Conservation (phyloP, 30 jellyfish, hydroid and myxozoan species). For the Aurelia coerulea region DNA sequence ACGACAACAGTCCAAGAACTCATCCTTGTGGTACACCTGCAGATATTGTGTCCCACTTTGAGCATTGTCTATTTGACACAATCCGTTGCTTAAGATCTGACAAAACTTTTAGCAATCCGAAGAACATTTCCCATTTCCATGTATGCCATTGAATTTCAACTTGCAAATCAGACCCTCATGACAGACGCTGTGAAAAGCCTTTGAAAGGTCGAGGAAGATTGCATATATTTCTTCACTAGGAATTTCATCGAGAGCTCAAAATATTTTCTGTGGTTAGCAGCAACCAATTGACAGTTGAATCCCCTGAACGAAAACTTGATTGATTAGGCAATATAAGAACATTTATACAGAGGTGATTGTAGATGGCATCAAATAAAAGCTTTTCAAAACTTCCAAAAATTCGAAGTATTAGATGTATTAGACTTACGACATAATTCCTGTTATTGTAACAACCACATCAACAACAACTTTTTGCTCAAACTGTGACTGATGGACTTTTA, state of each 20-base stretch:
- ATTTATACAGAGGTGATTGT: background rate
- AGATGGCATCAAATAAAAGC: no score
- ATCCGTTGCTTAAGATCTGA: constrained; percentile 43
- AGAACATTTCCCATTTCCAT: constrained; percentile 3
- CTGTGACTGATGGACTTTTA: no score
- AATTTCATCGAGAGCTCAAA: constrained; percentile 11
- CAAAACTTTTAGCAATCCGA: background rate
- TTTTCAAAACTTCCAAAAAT: no score
- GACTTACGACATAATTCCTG: no score
- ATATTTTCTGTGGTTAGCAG: constrained; percentile 5
- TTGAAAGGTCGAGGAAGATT: constrained; percentile 13
- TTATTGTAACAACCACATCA: no score
- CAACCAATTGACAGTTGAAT: constrained; percentile 19
- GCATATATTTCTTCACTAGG: constrained; percentile 32
- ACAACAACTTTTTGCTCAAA: no score
- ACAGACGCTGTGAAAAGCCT: background rate
- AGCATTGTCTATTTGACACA: constrained; percentile 18
- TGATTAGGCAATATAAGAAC: constrained; percentile 19
- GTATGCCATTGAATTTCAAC: constrained; percentile 17
- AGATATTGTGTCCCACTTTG: constrained; percentile 14
- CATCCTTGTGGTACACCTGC: constrained; percentile 33
- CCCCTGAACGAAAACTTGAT: constrained; percentile 19
- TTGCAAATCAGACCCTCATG: constrained; percentile 2
- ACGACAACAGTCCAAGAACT: constrained; percentile 13
- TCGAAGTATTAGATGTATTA: no score